phyloP scores from a whole-genome alignment of 2,888 invertebrate species.

The Stenotaenia linearis region DNA sequence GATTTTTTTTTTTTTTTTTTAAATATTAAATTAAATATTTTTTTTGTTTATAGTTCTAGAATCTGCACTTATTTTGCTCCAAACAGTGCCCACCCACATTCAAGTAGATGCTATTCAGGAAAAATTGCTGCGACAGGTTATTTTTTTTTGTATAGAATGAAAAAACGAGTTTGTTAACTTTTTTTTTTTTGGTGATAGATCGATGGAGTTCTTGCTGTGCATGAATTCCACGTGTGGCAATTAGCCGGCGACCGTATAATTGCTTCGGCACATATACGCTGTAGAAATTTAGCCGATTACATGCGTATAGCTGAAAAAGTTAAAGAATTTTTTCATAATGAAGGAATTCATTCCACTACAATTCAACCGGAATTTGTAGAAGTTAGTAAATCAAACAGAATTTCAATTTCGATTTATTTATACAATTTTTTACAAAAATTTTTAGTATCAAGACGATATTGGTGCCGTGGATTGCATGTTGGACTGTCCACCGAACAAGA shows the following conservation, averaged over 20 bases:
- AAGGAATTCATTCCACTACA: slow-evolving; percentile 97
- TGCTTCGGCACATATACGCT: slow-evolving; percentile 93
- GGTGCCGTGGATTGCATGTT: slow-evolving; percentile 64
- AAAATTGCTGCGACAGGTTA: slow-evolving; percentile 69
- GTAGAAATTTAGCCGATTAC: slow-evolving; percentile 89
- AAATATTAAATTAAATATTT: slow-evolving; percentile 31
- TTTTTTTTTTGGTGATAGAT: slow-evolving; percentile 48
- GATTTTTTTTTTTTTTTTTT: slow-evolving; percentile 16
- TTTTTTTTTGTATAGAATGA: background rate
- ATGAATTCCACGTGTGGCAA: slow-evolving; percentile 99
- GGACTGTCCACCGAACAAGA: slow-evolving; percentile 71
- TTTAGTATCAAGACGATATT: slow-evolving; percentile 52
- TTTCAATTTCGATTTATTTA: slow-evolving; percentile 35
- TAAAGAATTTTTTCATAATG: slow-evolving; percentile 66
- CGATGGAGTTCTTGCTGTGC: slow-evolving; percentile 90
- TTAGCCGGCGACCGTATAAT: slow-evolving; percentile 93
- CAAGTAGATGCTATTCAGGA: slow-evolving; percentile 82
- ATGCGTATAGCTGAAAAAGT: slow-evolving; percentile 81
- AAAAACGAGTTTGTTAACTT: background rate
- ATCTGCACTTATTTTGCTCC: slow-evolving; percentile 88
- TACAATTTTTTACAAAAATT: background rate
- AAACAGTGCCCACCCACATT: slow-evolving; percentile 97
- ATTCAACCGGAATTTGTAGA: slow-evolving; percentile 97
- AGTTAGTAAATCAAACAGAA: slow-evolving; percentile 35
- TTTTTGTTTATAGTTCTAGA: slow-evolving; percentile 60